Evolutionary conservation across 2,797 vertebrate species (phyloP), one percentile per base, ranked within the genome.

Genomic region (Esox masquinongy): DNA sequence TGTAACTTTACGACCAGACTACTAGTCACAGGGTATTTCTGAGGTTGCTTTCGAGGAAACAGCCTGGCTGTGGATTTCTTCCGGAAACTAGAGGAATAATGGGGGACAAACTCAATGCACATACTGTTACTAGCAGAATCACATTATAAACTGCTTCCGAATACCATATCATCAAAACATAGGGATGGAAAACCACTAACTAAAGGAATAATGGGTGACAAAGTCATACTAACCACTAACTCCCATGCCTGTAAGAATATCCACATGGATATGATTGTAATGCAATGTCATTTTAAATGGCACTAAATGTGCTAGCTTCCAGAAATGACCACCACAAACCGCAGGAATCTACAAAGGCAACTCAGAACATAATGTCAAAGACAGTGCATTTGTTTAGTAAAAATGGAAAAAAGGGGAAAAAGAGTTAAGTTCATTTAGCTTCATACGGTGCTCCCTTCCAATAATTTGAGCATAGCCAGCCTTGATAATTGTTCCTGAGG

Each of bases 401-500:
- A 22, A 85, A 70, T 31, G 75, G 80, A 83, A 87, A 92, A 92
- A 93, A 87, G 89, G n/a, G 47, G n/a, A 22, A 6, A 91, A 88
- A 76, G 76, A 87, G 88, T 82, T 83, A 82, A 88, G 87, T 82
- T 85, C 86, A 84, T 85, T 91, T 86, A 88, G 87, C 84, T 90
- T 88, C 90, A 91, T 0, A 81, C 79, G 76, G 91, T 79, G 86
- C 47, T 77, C 88, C 88, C 85, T 87, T 56, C 64, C 14, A 84
- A 90, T 87, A 92, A 91, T 90, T 92, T 90, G 90, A 90, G 82
- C 87, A 85, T 63, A 43, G 86, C 86, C 83, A 83, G 83, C 87
- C 85, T 86, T 64, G 74, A 80, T 16, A 66, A 66, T 15, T 16
- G 26, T 59, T 9, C n/a, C 51, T 53, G 51, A 53, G 51, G 24